Conservation (phyloP, 2,797 vertebrate genomes). For the Acanthornis magna region DNA sequence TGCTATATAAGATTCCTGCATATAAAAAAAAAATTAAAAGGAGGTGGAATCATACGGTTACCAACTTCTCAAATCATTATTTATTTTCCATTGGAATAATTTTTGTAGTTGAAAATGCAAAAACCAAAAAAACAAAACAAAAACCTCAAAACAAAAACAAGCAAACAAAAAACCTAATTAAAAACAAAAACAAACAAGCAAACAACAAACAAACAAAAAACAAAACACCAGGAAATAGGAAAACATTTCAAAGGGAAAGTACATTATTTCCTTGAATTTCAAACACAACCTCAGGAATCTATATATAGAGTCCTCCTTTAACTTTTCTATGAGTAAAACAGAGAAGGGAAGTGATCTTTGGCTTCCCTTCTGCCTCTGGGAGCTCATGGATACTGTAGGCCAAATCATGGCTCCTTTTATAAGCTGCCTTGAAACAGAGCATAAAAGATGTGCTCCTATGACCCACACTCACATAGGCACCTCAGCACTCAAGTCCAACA, state of each 20-base stretch:
- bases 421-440: neutral
- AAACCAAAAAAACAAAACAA: neutral
- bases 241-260: constrained; percentile 6
- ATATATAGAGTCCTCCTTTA: neutral
- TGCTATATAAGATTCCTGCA: neutral
- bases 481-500: neutral
- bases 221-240: neutral
- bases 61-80: neutral
- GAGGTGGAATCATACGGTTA: neutral
- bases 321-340: constrained; percentile 20
- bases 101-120: neutral
- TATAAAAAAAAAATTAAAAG: neutral
- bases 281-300: constrained; percentile 14
- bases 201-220: too few relatives aligned
- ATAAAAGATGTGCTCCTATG: neutral
- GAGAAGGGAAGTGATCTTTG: constrained; percentile 35
- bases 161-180: too few relatives aligned
- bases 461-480: neutral
- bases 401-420: neutral
- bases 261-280: constrained; percentile 11
- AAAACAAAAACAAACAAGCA: too few relatives aligned
- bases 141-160: too few relatives aligned
- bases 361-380: constrained; percentile 31
- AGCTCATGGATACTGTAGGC: neutral
- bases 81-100: neutral